Evolutionary conservation across 2,888 invertebrate genomes (phyloP), one percentile per base, ranked within the genome.

Genomic region (Neoaliturus tenellus): DNA sequence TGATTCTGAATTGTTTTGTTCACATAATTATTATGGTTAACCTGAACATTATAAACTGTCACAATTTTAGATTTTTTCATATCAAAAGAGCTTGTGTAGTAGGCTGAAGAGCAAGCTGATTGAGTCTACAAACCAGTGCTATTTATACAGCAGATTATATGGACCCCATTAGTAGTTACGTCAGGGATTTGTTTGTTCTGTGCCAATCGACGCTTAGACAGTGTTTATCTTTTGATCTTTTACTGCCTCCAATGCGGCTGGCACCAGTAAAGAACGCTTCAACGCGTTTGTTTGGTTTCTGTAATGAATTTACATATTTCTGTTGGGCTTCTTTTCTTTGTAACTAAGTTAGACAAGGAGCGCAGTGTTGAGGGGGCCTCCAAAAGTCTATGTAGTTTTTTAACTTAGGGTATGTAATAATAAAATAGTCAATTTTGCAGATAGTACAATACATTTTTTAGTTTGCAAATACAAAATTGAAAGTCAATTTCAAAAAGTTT

Each of bases 151-250:
- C 28, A 62, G 28, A 62, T 62, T 62, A 62, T 62, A 62, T 62
- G 31, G 62, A 31, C 62, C 62, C 62, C 62, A 48, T 28, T 44
- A 48, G 41, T 28, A 44, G 35, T 75, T 75, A 75, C 75, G 31
- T 75, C 75, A 75, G 44, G 17, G 25, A 25, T 75, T 41, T 41
- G 75, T 75, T 75, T 75, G 75, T 28, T 75, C 75, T 71, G 48
- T 75, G 35, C 75, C 48, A 75, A 39, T 75, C 28, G 75, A 17
- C 23, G 75, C 39, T 41, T 75, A 48, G 17, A 73, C 39, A 41
- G 14, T 75, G 75, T 75, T 75, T 41, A 75, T 75, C 75, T 75
- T 75, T 75, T 75, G 75, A 75, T 75, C 75, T 75, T 75, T 75
- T 75, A 75, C 48, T 48, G 75, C 75, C 48, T 75, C 75, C 75